A percentile compares a stretch with the other conserved stretches of the same genome.
These are phyloP conservation scores for Itoplectis maculator DNA, from an alignment of 2,888 invertebrate species.

Conservation along the genomic window DNA sequence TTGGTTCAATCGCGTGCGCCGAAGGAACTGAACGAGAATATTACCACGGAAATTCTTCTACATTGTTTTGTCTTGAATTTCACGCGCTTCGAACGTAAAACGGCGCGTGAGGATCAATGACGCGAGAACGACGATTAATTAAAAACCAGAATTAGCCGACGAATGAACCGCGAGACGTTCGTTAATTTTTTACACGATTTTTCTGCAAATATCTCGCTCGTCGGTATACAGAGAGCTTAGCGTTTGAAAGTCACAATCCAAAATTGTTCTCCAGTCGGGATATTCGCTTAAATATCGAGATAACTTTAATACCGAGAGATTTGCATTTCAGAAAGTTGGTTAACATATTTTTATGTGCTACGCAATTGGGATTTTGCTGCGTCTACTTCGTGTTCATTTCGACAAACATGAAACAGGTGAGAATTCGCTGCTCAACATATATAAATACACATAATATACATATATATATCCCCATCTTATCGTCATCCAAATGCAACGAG, in stretches of 20 bases:
- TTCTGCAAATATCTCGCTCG: background rate
- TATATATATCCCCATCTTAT: background rate
- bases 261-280: background rate
- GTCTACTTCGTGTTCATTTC: constrained; percentile 98
- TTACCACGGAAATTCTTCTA: constrained; percentile 44
- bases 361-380: constrained; percentile 99
- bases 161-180: background rate
- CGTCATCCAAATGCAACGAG: background rate
- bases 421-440: constrained; percentile 25
- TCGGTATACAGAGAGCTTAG: background rate
- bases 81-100: constrained; percentile 23
- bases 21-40: constrained; percentile 10
- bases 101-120: background rate
- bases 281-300: background rate
- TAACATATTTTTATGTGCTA: constrained; percentile 95
- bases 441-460: background rate
- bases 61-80: constrained; percentile 45
- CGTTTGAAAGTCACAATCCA: background rate
- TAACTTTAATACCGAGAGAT: constrained; percentile 56
- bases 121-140: background rate
- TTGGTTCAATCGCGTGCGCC: constrained; percentile 51
- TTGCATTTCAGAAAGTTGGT: constrained; percentile 86
- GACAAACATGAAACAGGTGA: constrained; percentile 92
- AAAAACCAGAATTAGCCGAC: background rate
- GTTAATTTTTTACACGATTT: background rate